Conservation (phyloP, 2,888 invertebrate genomes). For the Panopea generosa region DNA sequence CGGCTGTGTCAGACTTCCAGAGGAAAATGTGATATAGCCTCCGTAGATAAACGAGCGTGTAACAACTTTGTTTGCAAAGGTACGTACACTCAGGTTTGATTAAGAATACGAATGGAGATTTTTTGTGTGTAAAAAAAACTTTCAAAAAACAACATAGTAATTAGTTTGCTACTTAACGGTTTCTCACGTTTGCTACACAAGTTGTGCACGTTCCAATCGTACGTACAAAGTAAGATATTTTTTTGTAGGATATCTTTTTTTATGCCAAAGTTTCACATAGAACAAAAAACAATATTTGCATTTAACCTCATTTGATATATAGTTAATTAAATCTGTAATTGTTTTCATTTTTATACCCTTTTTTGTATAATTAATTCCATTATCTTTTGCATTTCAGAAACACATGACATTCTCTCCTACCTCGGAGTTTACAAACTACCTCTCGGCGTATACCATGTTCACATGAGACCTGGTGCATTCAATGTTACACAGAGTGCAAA, state of each 20-base stretch:
- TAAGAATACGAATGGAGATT: too few species aligned
- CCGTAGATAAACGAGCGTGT: conserved; percentile 64
- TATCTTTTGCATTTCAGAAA: conserved; percentile 58
- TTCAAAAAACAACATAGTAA: too few species aligned
- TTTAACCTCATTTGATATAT: too few species aligned
- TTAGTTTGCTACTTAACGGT: not conserved
- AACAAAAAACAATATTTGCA: not conserved
- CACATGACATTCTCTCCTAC: conserved; percentile 69
- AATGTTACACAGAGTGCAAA: conserved; percentile 71
- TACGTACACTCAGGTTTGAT: conserved; percentile 37
- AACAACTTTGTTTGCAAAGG: conserved; percentile 71
- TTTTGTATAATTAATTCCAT: not conserved
- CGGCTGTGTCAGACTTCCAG: conserved; percentile 62
- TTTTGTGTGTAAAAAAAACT: too few species aligned
- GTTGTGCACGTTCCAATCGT: not conserved
- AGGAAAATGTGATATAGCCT: conserved; percentile 58
- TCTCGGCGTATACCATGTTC: conserved; percentile 68
- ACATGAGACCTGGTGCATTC: conserved; percentile 67
- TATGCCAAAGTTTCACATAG: too few species aligned
- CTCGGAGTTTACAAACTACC: conserved; percentile 75
- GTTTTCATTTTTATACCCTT: not conserved
- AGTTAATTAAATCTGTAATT: not conserved
- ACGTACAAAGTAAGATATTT: not conserved
- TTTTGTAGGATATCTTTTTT: too few species aligned
- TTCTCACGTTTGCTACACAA: not conserved